Evolutionary conservation across 2,888 invertebrate species (phyloP), one percentile per base, ranked within the genome.

Genomic region (Orthosia gothica): DNA sequence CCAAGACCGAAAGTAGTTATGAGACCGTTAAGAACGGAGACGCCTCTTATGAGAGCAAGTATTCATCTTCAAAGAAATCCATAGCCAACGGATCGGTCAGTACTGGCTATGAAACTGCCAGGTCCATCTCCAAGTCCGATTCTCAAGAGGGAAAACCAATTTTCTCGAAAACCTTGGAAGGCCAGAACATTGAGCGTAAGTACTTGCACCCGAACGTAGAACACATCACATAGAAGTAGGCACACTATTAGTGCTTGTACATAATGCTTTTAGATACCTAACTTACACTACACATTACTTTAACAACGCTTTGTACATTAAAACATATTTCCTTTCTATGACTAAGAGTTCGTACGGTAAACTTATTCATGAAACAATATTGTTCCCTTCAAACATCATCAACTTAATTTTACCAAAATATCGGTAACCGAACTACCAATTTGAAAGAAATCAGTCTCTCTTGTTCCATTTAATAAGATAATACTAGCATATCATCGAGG

Each of bases 171-270:
- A 98, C 98, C 62, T 96, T 98, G 76, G 97, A 98, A 92, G 98
- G 98, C 88, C 97, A 97, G 84, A 98, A 97, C 90, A 97, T 98
- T 85, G 98, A 98, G 97, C 98, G 98, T 98, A 97, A 98, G 98
- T 98, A 91, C 81, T 71, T 80, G 77, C 80, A 86, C 65, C 70
- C 68, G 65, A 74, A 74, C 75, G 74, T 85, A 81, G 76, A 86
- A 86, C 86, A 87, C 85, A 78, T 79, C 83, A 84, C 83, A 76
- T 90, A 91, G 88, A 87, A 89, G 91, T 93, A 93, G 91, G 93
- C 84, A 94, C 93, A 93, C 90, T 86, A 79, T 85, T 95, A 96
- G 95, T 88, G 96, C 96, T 94, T 96, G 96, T 96, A 96, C 88
- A 96, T 96, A 96, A 81, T 76, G 96, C 96, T 95, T 96, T 16